These are phyloP conservation scores for Oreochromis niloticus DNA, from an alignment of 2,113 vertebrate genomes.

Conservation along the genomic window DNA sequence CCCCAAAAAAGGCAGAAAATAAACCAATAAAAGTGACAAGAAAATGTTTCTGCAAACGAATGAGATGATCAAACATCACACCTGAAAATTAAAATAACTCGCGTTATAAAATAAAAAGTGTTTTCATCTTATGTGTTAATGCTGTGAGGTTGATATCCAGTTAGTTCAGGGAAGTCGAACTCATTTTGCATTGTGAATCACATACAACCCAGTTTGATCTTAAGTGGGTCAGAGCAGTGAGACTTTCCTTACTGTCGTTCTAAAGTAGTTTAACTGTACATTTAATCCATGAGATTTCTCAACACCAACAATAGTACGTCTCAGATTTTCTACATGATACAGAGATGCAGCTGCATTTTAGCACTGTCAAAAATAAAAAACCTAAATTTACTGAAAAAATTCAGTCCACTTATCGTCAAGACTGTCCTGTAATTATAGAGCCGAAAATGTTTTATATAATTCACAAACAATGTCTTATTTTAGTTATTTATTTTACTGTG, in stretches of 20 bases:
- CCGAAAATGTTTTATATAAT: not conserved
- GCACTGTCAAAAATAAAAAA: accelerated
- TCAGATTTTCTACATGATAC: not conserved
- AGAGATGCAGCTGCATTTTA: not conserved
- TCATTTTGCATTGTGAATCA: no score
- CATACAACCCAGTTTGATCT: not conserved
- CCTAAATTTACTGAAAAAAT: not conserved
- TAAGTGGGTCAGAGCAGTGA: not conserved
- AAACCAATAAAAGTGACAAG: not conserved
- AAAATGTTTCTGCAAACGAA: not conserved
- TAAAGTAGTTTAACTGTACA: not conserved
- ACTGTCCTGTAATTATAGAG: not conserved
- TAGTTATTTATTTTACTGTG: not conserved
- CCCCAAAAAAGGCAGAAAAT: not conserved
- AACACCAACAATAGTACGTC: not conserved
- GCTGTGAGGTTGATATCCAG: not conserved
- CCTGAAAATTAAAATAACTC: not conserved
- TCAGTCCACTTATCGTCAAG: not conserved
- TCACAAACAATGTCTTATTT: not conserved
- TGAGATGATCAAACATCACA: not conserved
- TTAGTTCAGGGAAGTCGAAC: not conserved
- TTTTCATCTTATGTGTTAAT: not conserved
- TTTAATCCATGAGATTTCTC: not conserved
- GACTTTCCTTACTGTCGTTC: not conserved
- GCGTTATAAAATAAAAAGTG: not conserved